Evolutionary conservation across 2,888 invertebrate species (phyloP), one percentile per base, ranked within the genome.

Genomic region (Corbicula japonica): DNA sequence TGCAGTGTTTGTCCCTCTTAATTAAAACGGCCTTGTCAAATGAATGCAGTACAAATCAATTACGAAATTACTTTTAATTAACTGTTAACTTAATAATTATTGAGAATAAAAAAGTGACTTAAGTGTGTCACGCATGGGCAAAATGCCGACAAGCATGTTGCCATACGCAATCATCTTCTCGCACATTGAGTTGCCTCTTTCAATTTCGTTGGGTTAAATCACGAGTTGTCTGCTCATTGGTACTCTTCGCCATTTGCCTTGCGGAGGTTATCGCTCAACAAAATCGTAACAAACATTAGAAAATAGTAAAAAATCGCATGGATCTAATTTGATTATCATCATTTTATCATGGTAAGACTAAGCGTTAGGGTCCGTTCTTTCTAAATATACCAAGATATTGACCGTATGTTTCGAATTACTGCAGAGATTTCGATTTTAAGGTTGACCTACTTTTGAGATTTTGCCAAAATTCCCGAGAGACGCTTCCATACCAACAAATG

Each of bases 171-270:
- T 41, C 15, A 41, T 10, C n/a, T 41, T 41, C 41, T 10, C 15
- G 41, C 38, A 34, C 58, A 35, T 58, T 58, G 1, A n/a, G 58
- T 1, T 35, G 15, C 8, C 23, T 58, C n/a, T 21, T 21, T n/a
- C 10, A 18, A 30, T 52, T 65, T 35, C 60, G 65, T 52, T 2
- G 26, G 18, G 15, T 32, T 50, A 30, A 38, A 54, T 38, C 23
- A 4, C 28, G 46, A 46, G 28, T 61, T 61, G 52, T 52, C 34
- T 26, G 54, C 61, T 54, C 48, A 26, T 62, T 54, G 44, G 28
- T 54, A 54, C 74, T 79, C 79, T 79, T 74, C 75, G 79, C 79
- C 79, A 79, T 79, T 79, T 79, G 79, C 74, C 71, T 75, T 56
- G 74, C 61, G 79, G 79, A 79, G 79, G 79, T 75, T 62, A 74